Base-by-base conservation (phyloP, 2,113 vertebrate genomes). In the Caloenas nicobarica region DNA sequence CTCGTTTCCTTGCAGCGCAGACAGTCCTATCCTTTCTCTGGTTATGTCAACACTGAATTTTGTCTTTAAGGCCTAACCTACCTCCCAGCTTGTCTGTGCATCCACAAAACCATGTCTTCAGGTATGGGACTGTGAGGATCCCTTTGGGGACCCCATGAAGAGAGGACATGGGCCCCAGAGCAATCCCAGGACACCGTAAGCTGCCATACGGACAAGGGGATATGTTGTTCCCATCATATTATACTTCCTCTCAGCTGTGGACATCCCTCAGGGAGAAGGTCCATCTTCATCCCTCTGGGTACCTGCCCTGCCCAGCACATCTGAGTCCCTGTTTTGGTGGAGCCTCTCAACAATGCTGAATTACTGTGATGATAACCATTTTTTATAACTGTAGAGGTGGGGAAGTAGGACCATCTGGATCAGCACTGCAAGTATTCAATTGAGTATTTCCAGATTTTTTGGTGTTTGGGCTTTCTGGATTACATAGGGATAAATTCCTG, bases 361-460 rank as follows among this genome's bases (percentile, higher is more conserved):
- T 62, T 82, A 44, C 13, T 70, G 25, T 82, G 56, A 18, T 29
- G 50, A 38, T 33, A 62, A 74, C 13, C 5, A 34, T 28, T 64
- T 54, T 78, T 44, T 44, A 7, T 40, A 72, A 11, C 42, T 79
- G 11, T 14, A 48, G 15, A 8, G 9, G 25, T 38, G 34, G 56
- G n/a, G 24, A 64, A 53, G 33, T 66, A 73, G 68, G 51, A 81
- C 88, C 88, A 90, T 88, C 72, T 95, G 92, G 65, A 73, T 84
- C 71, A 84, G 34, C 48, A 69, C 18, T 81, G 42, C 25, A 28
- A 90, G 25, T 46, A 88, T 80, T 94, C 76, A 71, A 13, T 0
- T 86, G 86, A 96, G 64, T 93, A 61, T 74, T 92, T 95, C 82
- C 93, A 97, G 90, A 86, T 64, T 88, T 42, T 57, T 90, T 86